Evolutionary conservation across 2,888 invertebrate species (phyloP).

Genomic region (Morpho helenor): DNA sequence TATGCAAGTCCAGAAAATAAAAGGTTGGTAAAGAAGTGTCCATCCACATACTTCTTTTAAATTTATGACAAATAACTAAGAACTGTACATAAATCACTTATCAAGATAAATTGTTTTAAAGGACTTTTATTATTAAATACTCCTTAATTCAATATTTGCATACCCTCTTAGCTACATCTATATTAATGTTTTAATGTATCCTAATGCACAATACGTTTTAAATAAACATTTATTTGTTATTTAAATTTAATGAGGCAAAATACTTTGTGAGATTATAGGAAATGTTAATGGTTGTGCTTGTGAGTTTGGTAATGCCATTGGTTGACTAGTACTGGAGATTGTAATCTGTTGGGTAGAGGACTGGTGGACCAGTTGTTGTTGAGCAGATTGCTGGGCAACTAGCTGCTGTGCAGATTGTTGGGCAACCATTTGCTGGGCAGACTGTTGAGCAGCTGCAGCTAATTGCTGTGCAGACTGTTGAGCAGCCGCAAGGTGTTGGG

Average conservation of each 20-base stretch:
- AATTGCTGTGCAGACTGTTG: constrained; percentile 57
- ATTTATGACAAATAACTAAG: too few relatives aligned
- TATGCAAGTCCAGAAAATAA: too few relatives aligned
- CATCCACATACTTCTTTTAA: too few relatives aligned
- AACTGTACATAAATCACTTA: too few relatives aligned
- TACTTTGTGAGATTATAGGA: constrained; percentile 73
- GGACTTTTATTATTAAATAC: too few relatives aligned
- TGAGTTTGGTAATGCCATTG: constrained; percentile 67
- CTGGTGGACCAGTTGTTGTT: constrained; percentile 68
- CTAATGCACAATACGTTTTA: too few relatives aligned
- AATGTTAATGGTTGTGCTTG: constrained; percentile 70
- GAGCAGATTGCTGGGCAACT: constrained; percentile 64
- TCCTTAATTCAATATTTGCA: too few relatives aligned
- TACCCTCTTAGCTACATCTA: too few relatives aligned
- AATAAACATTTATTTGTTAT: not conserved
- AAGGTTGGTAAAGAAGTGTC: too few relatives aligned
- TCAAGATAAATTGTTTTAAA: too few relatives aligned
- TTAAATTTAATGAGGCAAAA: constrained; percentile 57
- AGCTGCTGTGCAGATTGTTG: constrained; percentile 63
- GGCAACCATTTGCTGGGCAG: constrained; percentile 53
- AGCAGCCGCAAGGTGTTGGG: constrained; percentile 47
- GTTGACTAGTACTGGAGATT: constrained; percentile 71
- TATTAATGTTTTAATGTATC: too few relatives aligned
- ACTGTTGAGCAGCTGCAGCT: constrained; percentile 56
- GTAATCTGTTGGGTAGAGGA: constrained; percentile 71